Evolutionary conservation across 2,888 invertebrate genomes (phyloP), one percentile per base, ranked within the genome.

Genomic region (Pterobdella sp.): DNA sequence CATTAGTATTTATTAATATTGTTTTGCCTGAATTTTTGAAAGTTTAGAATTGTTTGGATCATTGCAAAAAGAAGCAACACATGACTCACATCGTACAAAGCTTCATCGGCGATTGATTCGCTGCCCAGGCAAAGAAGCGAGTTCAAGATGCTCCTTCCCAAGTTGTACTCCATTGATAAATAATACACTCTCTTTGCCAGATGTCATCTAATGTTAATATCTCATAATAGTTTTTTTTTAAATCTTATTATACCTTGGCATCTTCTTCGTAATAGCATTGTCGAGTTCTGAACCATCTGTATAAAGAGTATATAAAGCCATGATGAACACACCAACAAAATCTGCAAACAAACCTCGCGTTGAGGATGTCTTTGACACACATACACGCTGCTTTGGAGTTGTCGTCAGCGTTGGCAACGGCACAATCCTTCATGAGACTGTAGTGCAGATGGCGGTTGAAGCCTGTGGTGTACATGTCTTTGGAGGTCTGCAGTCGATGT

Each of bases 101-200:
- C 97, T 86, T 99, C 98, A 85, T 98, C 98, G 80, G 94, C 94
- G 32, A 94, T 91, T 26, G 91, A 91, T 85, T 97, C 94, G 80
- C 98, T 94, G 66, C 97, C 97, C 80, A 99, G 87, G 85, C 99
- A 99, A 81, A 97, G 92, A 97, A 99, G 98, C 74, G 97, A 98
- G 85, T 98, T 98, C 83, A 93, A 92, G 56, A 98, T 88, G 1
- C 95, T 91, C 73, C 98, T 88, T n/a, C 98, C 98, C 94, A 99
- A 97, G 87, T 97, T 97, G 87, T 94, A 98, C 86, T 98, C 98
- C 87, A 99, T 85, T 1, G 98, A 99, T 63, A 98, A 88, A 84
- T 98, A 98, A 87, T 99, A 99, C 49, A 97, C 92, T 78, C 98
- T 89, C 96, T 98, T 85, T n/a, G n/a, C n/a, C n/a, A n/a, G n/a